A percentile compares a stretch with the other conserved stretches of the same genome.
phyloP scores from a whole-genome alignment of 2,888 invertebrate genomes.

The Dyspetes luteomarginatus region DNA sequence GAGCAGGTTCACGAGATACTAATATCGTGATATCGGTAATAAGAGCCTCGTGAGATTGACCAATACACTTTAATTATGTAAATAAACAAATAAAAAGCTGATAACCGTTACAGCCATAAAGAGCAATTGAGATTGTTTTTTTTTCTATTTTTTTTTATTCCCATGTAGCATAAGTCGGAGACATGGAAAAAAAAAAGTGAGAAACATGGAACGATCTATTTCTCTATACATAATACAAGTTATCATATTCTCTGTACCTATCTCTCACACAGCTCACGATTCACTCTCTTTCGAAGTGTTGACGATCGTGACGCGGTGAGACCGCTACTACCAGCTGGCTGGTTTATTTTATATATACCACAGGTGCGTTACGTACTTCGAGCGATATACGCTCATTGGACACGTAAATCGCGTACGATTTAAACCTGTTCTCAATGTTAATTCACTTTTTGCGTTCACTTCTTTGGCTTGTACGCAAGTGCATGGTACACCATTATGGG shows the following conservation, averaged over 20 bases:
- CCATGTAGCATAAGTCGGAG: background rate
- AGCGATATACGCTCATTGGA: conserved; percentile 58
- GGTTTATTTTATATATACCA: conserved; percentile 60
- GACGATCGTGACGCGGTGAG: conserved; percentile 46
- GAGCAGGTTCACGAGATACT: no score
- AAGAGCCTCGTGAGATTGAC: conserved; percentile 11
- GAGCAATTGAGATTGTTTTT: conserved; percentile 28
- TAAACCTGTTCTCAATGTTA: conserved; percentile 67
- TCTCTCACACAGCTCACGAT: background rate
- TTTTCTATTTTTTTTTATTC: no score
- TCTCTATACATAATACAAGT: no score
- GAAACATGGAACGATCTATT: conserved; percentile 38
- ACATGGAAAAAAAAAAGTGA: conserved; percentile 10
- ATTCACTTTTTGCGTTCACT: conserved; percentile 57
- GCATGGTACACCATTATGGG: no score
- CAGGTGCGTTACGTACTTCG: conserved; percentile 57
- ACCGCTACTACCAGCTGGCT: conserved; percentile 60
- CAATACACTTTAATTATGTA: conserved; percentile 14
- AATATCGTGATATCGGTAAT: no score
- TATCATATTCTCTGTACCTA: conserved; percentile 43
- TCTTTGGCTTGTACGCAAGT: no score
- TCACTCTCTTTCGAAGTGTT: conserved; percentile 19
- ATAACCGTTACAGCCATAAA: background rate
- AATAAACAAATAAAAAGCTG: conserved; percentile 16
- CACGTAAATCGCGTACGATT: conserved; percentile 65